Evolutionary conservation across 2,888 invertebrate genomes (phyloP), one percentile per base, ranked within the genome.

Genomic region (Pyrgus malvae): DNA sequence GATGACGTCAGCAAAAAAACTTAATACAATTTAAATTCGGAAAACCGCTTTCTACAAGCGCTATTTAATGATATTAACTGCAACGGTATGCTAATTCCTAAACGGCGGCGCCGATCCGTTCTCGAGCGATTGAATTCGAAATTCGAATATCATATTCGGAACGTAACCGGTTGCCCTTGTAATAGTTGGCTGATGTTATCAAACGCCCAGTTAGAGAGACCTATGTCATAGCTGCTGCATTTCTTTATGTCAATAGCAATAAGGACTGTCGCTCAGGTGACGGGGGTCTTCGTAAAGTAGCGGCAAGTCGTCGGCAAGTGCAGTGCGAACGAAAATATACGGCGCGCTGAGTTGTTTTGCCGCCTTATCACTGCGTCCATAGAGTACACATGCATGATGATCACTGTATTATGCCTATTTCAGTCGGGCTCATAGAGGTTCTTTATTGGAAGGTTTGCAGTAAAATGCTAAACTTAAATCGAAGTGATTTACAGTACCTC

Each of bases 321-420:
- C 89, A 88, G 82, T 76, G 81, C 81, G 87, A 88, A 89, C 88
- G 86, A 89, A 89, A 88, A 89, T 89, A 89, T 89, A 89, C 89
- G 84, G 76, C 85, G 84, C 78, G 81, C 74, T 72, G 86, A 86
- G 83, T 89, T 86, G 89, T 87, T 88, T 88, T 88, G 88, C 89
- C 83, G 88, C 86, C 89, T 89, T 89, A 89, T 89, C 89, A 89
- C 83, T 85, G 64, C 54, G 59, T 61, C 57, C 88, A 88, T 68
- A 83, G 87, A 88, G 19, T 58, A 60, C 37, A 44, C n/a, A 37
- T n/a, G 16, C 7, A 7, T 29, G 37, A 44, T 21, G 48, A 29
- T 23, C 7, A 17, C 3, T 25, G 17, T 37, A 25, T 59, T 50
- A 21, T 57, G 46, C 59, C 44, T 53, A 55, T 27, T 27, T 37